Base-by-base conservation (phyloP, 1,140 invertebrate genomes). In the Glossosoma conforme region DNA sequence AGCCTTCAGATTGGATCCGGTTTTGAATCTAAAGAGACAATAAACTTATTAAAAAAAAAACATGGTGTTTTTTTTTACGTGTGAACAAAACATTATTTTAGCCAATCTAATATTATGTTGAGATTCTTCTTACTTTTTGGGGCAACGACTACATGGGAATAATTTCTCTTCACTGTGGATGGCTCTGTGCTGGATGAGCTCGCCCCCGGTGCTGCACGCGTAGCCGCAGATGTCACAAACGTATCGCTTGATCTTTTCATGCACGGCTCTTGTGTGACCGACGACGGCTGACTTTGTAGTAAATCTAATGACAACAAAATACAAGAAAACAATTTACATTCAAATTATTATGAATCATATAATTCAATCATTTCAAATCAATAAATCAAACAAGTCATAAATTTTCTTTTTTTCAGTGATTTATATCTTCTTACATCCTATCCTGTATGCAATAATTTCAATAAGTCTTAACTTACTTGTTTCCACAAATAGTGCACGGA, bases 161-260 rank as follows among this genome's bases (percentile, higher is more conserved):
- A 66, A 68, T 56, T 74, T 73, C 52, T 72, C 72, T 47, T 75
- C 70, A 61, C 69, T 71, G 58, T 75, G 72, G 54, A 75, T 75
- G 35, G 72, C 72, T 60, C 68, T 62, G 58, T 75, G 71, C 54
- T 74, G 71, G 0, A 67, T 62, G 54, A 74, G 61, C 59, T 73
- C 71, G 42, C 71, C 71, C 57, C 66, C 66, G 38, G 72, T 74
- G 53, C 70, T 70, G 62, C 72, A 75, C 44, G 72, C 67, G 61
- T 72, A 75, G 2, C 72, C 73, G 62, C 79, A 82, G 42, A 79
- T 61, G 49, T 79, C 77, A 61, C 80, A 82, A 44, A 78, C 65
- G 61, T 77, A 85, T 19, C 79, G 78, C 62, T 86, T 87, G 56
- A 84, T 77, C 43, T 83, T 81, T 0, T 78, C 78, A 67, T 80